Conservation (phyloP, 2,797 vertebrate genomes). For the Chloroceryle amazona region DNA sequence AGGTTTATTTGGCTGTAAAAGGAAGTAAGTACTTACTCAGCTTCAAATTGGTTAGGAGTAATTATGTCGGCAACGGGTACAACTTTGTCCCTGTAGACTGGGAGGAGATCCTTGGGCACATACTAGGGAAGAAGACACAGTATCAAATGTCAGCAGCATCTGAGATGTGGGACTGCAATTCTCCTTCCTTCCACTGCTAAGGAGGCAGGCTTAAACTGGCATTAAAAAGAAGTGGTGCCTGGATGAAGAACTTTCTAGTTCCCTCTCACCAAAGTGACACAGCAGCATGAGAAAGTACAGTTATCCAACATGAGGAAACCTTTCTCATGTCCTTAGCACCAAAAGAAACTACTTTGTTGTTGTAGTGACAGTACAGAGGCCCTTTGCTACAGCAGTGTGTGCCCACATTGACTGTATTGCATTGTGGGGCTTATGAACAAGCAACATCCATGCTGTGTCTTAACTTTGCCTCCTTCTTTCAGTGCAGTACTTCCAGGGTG, state of each 20-base stretch:
- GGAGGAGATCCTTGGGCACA: constrained; percentile 94
- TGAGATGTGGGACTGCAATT: neutral
- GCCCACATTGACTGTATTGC: neutral
- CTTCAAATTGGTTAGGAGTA: constrained; percentile 98
- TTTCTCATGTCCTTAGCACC: neutral
- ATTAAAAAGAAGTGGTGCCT: neutral
- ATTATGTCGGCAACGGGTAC: constrained; percentile 97
- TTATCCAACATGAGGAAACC: neutral
- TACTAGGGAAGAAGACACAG: constrained; percentile 82
- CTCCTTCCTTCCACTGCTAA: neutral
- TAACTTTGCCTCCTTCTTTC: neutral
- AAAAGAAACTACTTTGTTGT: neutral
- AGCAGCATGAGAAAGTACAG: neutral
- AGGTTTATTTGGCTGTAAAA: neutral
- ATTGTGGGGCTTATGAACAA: neutral
- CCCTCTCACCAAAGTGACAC: neutral
- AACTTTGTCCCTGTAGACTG: constrained; percentile 94
- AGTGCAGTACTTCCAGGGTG: neutral
- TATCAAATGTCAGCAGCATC: neutral
- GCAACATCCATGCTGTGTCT: neutral
- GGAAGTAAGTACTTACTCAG: constrained; percentile 89
- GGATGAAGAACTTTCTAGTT: neutral
- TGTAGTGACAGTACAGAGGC: neutral
- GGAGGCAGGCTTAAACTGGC: neutral
- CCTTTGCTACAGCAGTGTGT: rapidly evolving